Percentiles rank a stretch among this genome's conserved stretches.
Conservation (phyloP, 2,797 vertebrate genomes). For the Lepilemur septentrionalis region DNA sequence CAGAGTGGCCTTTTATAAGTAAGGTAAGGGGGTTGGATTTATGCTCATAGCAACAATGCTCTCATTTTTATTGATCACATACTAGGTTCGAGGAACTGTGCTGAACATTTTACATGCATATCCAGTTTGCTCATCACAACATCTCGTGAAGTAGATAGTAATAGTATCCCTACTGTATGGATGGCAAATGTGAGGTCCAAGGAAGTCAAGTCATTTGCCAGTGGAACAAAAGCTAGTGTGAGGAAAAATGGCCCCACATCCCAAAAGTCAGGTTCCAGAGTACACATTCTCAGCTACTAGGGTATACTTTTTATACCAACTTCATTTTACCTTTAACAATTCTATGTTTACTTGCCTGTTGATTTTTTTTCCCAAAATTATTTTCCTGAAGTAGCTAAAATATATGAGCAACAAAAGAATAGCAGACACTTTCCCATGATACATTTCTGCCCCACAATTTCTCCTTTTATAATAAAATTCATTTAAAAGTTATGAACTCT, state of each 20-base stretch:
- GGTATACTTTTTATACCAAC: not conserved
- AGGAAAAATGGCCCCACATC: not conserved
- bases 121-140: not conserved
- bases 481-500: not conserved
- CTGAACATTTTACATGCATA: not conserved
- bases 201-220: not conserved
- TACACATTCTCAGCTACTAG: not conserved
- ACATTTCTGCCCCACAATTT: not conserved
- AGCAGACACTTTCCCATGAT: not conserved
- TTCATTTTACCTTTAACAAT: not conserved
- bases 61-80: not conserved
- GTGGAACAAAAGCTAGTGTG: not conserved
- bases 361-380: not conserved
- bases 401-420: not conserved
- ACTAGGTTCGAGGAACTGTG: not conserved
- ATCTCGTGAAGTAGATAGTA: not conserved
- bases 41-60: not conserved
- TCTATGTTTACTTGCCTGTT: not conserved
- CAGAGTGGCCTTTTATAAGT: not conserved
- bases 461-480: slow-evolving; percentile 1
- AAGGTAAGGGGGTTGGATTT: not conserved
- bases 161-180: not conserved
- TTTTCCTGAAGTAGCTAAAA: not conserved
- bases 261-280: not conserved
- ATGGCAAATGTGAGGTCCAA: not conserved